Evolutionary conservation across 2,113 vertebrate species (phyloP).

Genomic region (Burhinus bistriatus): DNA sequence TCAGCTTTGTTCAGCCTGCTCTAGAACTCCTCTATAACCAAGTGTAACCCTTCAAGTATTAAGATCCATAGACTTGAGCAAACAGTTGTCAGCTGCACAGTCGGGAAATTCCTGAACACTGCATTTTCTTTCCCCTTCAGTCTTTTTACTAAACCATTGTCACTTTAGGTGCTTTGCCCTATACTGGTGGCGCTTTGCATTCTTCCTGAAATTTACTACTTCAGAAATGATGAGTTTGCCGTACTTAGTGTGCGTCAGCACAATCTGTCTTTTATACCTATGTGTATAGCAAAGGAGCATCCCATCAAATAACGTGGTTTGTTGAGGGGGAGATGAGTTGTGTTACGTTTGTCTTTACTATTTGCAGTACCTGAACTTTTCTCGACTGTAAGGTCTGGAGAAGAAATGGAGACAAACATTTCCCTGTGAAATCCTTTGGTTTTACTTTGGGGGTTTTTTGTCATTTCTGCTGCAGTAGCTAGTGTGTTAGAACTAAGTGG

Average conservation of each 20-base stretch:
- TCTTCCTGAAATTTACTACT: not conserved
- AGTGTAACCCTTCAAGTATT: not conserved
- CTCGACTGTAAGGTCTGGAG: not conserved
- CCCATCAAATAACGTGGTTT: not conserved
- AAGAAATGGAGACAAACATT: not conserved
- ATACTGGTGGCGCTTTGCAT: not conserved
- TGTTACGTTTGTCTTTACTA: not conserved
- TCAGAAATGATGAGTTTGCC: not conserved
- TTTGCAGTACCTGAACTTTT: not conserved
- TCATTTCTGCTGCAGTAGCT: not conserved
- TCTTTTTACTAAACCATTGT: not conserved
- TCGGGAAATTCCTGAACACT: not conserved
- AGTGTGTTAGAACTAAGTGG: not conserved
- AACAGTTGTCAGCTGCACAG: not conserved
- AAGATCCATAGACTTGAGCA: not conserved
- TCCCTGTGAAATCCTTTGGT: not conserved
- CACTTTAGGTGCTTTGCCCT: not conserved
- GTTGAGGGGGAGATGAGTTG: not conserved
- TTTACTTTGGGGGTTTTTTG: not conserved
- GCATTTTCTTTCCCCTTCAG: not conserved
- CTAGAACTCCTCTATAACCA: not conserved
- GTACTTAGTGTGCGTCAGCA: not conserved
- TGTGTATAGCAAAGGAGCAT: not conserved
- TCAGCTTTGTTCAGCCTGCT: not conserved
- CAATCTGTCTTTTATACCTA: not conserved